phyloP scores from a whole-genome alignment of 2,113 vertebrate species.

The Cichladusa arquata region DNA sequence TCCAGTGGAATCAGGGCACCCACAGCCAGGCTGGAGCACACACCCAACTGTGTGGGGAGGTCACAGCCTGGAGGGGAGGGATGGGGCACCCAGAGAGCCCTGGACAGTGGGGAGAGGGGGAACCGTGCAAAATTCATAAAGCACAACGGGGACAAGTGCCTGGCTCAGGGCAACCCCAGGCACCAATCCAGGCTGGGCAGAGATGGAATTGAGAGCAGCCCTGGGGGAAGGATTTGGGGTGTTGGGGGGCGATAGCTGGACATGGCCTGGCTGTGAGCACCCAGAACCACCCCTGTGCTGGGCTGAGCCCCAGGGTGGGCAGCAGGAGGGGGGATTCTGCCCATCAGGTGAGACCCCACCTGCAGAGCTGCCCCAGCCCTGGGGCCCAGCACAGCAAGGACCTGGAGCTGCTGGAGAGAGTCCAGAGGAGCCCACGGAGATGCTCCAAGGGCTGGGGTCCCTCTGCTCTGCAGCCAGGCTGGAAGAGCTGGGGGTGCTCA shows the following conservation, averaged over 20 bases:
- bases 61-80: background rate
- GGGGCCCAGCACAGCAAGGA: background rate
- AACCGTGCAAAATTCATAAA: background rate
- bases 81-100: background rate
- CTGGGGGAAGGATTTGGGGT: background rate
- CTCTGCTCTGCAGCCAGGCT: background rate
- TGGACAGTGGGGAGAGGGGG: background rate
- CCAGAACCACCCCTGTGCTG: background rate
- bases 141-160: background rate
- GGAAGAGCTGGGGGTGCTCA: no score
- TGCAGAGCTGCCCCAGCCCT: background rate
- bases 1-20: background rate
- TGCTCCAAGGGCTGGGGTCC: no score
- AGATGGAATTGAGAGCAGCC: rapidly evolving
- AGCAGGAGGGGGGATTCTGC: background rate
- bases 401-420: background rate
- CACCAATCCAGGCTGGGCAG: background rate
- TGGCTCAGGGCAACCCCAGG: background rate
- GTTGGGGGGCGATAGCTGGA: background rate
- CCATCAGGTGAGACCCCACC: background rate
- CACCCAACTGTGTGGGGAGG: background rate
- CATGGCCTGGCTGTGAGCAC: rapidly evolving
- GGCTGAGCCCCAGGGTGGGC: background rate
- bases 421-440: rapidly evolving
- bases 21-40: background rate